Evolutionary conservation across 1,140 invertebrate genomes (phyloP).

Genomic region (Ceratosolen solmsi): DNA sequence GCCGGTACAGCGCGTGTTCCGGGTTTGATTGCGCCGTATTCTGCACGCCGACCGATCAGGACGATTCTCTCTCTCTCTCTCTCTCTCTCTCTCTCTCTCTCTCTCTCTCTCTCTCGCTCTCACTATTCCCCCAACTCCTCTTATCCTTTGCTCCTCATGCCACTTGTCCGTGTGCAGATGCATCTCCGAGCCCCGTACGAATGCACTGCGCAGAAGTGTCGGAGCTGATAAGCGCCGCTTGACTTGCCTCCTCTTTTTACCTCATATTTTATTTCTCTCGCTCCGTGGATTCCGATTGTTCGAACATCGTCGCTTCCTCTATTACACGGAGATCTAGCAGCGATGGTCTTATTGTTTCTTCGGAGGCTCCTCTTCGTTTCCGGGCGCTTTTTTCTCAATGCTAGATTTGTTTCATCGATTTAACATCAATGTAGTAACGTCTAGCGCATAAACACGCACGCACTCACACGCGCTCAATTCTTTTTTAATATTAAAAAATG

Average conservation of each 20-base stretch:
- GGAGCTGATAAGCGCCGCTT: constrained; percentile 53
- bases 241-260: constrained; percentile 11
- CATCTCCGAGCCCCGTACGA: neutral
- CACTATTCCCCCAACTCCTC: neutral
- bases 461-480: neutral
- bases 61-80: neutral
- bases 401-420: neutral
- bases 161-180: constrained; percentile 5
- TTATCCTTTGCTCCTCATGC: too few relatives aligned
- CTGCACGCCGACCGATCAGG: constrained; percentile 25
- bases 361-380: neutral
- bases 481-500: neutral
- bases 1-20: constrained; percentile 52
- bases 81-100: neutral
- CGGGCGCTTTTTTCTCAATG: neutral
- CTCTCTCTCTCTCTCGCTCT: neutral
- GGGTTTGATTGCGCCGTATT: constrained; percentile 64
- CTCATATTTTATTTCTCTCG: neutral
- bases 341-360: neutral
- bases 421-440: neutral
- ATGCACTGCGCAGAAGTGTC: constrained; percentile 52
- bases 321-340: constrained; percentile 16
- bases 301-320: neutral
- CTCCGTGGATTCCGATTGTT: neutral
- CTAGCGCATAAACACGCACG: too few relatives aligned